These are phyloP conservation scores for Cantharis lateralis DNA, from an alignment of 2,888 invertebrate genomes.

Conservation along the genomic window DNA sequence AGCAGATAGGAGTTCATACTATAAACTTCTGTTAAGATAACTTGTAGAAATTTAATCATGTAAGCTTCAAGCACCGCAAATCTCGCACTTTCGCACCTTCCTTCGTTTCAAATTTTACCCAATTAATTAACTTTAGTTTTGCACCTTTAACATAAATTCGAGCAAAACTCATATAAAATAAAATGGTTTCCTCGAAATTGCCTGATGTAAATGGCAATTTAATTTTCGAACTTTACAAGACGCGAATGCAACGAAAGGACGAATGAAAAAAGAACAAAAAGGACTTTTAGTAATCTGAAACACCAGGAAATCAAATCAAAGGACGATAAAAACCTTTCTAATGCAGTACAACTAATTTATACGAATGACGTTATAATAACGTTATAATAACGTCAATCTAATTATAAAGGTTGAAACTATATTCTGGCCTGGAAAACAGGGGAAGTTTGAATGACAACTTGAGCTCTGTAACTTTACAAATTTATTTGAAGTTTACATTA, in stretches of 20 bases:
- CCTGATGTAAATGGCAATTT: neutral
- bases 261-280: neutral
- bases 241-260: neutral
- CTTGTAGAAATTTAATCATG: conserved; percentile 7
- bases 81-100: conserved; percentile 8
- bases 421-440: too few species aligned
- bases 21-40: conserved; percentile 11
- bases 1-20: conserved; percentile 11
- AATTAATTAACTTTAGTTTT: conserved; percentile 4
- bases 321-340: too few species aligned
- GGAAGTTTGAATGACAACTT: too few species aligned
- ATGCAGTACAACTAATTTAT: too few species aligned
- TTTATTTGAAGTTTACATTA: too few species aligned
- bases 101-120: conserved; percentile 1
- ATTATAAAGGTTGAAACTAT: too few species aligned
- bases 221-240: neutral
- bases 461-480: too few species aligned
- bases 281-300: neutral
- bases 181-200: neutral
- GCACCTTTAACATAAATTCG: neutral
- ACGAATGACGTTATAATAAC: too few species aligned
- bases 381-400: too few species aligned
- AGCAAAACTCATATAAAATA: neutral
- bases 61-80: conserved; percentile 6
- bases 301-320: too few species aligned